Conservation (phyloP, 2,797 vertebrate genomes). For the Tachyglossus aculeatus region DNA sequence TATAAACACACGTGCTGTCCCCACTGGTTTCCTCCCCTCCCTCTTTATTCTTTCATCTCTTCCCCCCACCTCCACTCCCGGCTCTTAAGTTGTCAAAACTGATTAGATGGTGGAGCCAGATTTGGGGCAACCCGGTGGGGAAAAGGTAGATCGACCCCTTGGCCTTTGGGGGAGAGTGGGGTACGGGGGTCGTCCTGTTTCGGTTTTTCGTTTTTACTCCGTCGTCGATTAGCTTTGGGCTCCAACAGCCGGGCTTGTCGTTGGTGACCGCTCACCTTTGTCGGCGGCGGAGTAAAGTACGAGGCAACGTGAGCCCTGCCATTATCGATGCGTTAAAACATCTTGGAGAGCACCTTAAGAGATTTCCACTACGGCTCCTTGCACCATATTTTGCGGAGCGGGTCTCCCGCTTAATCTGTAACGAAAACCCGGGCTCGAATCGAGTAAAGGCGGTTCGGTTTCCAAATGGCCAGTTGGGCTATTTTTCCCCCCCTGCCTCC, state of each 20-base stretch:
- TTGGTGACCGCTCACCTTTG: conserved; percentile 48
- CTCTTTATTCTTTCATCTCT: conserved; percentile 2
- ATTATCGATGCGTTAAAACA: conserved; percentile 45
- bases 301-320: conserved; percentile 36
- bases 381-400: not conserved
- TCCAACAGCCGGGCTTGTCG: conserved; percentile 36
- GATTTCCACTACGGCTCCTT: conserved; percentile 27
- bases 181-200: not conserved
- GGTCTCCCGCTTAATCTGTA: conserved; percentile 59
- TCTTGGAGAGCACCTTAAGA: conserved; percentile 28
- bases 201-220: conserved; percentile 18
- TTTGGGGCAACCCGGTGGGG: not conserved
- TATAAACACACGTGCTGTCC: conserved; percentile 19
- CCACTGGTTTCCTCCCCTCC: conserved; percentile 41
- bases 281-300: conserved; percentile 38
- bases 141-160: conserved; percentile 12
- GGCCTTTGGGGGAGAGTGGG: conserved; percentile 9
- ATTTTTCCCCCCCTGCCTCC: conserved; percentile 39
- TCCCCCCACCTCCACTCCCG: not conserved
- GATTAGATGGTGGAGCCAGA: conserved; percentile 27
- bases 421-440: conserved; percentile 41
- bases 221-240: not conserved
- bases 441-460: conserved; percentile 58
- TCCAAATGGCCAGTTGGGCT: conserved; percentile 34
- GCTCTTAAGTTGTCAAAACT: conserved; percentile 30